These are phyloP conservation scores for Heliangelus exortis DNA, from an alignment of 2,797 vertebrate genomes.

Conservation along the genomic window DNA sequence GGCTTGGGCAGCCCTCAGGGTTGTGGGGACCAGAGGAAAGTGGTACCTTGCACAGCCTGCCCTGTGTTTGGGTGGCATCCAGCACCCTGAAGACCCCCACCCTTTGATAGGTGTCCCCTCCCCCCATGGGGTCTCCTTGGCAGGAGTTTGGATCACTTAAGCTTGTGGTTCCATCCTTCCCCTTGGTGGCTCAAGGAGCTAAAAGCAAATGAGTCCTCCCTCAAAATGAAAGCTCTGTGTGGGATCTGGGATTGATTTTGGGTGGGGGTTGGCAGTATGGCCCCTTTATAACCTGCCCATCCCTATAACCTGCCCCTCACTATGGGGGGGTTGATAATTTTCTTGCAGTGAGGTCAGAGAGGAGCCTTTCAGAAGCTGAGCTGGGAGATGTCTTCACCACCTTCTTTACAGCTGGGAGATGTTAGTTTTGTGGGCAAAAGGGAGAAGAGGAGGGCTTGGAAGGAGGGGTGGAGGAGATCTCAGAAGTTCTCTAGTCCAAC, in stretches of 20 bases:
- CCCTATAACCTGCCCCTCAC: rapidly evolving
- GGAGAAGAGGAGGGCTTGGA: background rate
- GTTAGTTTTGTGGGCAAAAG: background rate
- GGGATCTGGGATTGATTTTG: background rate
- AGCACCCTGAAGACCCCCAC: background rate
- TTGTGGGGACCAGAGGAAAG: too few species aligned
- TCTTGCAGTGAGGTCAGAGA: background rate
- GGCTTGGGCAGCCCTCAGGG: too few species aligned
- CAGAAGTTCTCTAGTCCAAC: background rate
- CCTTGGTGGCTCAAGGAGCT: background rate
- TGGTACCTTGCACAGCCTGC: too few species aligned
- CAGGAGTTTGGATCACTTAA: background rate
- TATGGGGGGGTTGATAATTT: background rate
- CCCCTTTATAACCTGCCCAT: background rate
- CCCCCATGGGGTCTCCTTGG: background rate
- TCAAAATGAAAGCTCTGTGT: too few species aligned
- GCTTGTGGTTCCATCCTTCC: rapidly evolving
- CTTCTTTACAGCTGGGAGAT: background rate
- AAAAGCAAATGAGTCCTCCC: background rate
- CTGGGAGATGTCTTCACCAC: background rate
- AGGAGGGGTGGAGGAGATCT: rapidly evolving
- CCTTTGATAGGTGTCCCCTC: background rate
- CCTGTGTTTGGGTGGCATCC: background rate
- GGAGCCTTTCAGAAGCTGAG: background rate
- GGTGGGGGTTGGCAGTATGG: background rate